Conservation (phyloP, 2,888 invertebrate genomes). For the Masnerella sp. region DNA sequence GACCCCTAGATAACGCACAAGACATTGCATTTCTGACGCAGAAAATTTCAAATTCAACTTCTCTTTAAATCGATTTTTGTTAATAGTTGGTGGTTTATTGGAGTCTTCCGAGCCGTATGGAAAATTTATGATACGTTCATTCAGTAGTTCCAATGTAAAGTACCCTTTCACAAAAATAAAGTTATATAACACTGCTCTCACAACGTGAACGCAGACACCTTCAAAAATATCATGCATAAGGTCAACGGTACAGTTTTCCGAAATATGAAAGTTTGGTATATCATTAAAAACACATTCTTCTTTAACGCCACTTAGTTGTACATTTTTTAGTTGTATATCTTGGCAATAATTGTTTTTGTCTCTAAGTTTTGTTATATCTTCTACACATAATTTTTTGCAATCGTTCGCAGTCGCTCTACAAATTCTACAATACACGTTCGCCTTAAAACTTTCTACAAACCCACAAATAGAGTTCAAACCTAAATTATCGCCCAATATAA, state of each 20-base stretch:
- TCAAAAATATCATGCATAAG: too few species aligned
- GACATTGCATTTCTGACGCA: conserved; percentile 56
- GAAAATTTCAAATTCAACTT: conserved; percentile 42
- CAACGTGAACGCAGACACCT: too few species aligned
- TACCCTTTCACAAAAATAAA: conserved; percentile 46
- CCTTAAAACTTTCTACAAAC: conserved; percentile 59
- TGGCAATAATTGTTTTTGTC: conserved; percentile 57
- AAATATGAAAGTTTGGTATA: too few species aligned
- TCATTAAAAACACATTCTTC: conserved; percentile 39
- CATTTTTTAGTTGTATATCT: background rate
- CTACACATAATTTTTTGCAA: conserved; percentile 39
- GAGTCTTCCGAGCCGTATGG: conserved; percentile 37
- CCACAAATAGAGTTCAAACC: conserved; percentile 61
- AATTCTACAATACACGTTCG: conserved; percentile 64
- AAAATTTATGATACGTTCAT: conserved; percentile 38
- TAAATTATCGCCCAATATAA: background rate
- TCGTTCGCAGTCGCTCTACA: conserved; percentile 59
- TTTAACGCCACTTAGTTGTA: conserved; percentile 59
- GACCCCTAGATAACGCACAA: conserved; percentile 51
- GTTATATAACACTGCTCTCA: conserved; percentile 27
- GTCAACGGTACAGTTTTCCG: too few species aligned
- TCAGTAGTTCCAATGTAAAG: conserved; percentile 44
- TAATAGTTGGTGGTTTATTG: conserved; percentile 26
- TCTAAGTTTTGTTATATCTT: conserved; percentile 55
- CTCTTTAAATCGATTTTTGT: conserved; percentile 20